Conservation (phyloP, 2,113 vertebrate species). For the Ailuropoda melanoleuca region DNA sequence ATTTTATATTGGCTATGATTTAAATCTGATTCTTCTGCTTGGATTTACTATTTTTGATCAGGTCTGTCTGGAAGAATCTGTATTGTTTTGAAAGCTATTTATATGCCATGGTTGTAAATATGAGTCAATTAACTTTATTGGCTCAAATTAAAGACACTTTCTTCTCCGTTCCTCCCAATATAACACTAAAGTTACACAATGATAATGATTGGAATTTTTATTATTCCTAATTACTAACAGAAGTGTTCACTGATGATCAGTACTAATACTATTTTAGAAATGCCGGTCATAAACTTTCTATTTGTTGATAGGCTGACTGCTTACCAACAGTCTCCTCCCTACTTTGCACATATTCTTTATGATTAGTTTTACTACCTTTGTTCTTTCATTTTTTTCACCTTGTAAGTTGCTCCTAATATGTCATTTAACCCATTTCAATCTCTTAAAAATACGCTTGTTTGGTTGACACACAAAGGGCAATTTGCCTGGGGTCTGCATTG, state of each 20-base stretch:
- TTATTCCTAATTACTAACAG: neutral
- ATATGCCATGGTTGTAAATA: neutral
- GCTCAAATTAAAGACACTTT: neutral
- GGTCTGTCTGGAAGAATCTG: neutral
- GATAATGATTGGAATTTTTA: neutral
- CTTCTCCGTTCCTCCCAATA: neutral
- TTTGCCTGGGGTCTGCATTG: neutral
- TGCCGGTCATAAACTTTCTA: neutral
- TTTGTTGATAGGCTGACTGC: neutral
- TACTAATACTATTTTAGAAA: neutral
- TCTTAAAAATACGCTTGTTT: neutral
- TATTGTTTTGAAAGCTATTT: slow-evolving; percentile 1
- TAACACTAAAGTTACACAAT: neutral
- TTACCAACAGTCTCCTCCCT: neutral
- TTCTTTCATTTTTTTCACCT: neutral
- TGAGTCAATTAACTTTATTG: neutral
- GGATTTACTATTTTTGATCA: neutral
- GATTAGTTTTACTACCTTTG: neutral
- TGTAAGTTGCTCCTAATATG: neutral
- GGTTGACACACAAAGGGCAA: neutral
- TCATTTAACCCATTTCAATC: neutral
- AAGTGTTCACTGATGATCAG: neutral
- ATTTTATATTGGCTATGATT: neutral
- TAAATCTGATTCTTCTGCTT: neutral
- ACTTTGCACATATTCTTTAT: neutral